Percentiles rank a stretch among this genome's conserved stretches.
Conservation (phyloP, 2,113 vertebrate genomes). For the Argyrosomus japonicus region DNA sequence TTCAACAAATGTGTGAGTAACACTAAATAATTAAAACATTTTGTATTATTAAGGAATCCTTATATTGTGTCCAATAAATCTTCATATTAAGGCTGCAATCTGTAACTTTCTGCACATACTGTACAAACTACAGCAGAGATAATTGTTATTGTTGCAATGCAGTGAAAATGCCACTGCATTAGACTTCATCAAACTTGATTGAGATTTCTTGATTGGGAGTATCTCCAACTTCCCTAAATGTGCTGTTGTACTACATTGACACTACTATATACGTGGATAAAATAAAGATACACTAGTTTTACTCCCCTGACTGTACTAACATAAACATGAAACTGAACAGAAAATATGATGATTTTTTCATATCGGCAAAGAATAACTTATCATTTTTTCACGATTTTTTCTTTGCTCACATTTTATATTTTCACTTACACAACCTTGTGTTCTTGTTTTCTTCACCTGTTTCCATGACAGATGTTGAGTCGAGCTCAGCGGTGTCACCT, state of each 20-base stretch:
- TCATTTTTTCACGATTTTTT: not conserved
- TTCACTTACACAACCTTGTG: constrained; percentile 1
- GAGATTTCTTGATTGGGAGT: not conserved
- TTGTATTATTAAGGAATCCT: not conserved
- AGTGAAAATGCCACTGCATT: not conserved
- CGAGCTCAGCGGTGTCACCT: not conserved
- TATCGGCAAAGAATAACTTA: not conserved
- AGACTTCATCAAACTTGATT: not conserved
- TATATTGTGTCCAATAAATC: not conserved
- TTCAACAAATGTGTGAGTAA: constrained; percentile 10
- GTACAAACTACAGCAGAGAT: not conserved
- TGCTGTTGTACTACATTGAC: not conserved
- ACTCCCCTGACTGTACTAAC: not conserved
- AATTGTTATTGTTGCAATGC: not conserved
- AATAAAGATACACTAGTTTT: not conserved
- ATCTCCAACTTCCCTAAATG: not conserved
- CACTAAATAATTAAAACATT: not conserved
- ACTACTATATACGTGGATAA: not conserved
- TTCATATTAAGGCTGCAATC: not conserved
- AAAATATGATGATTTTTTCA: not conserved
- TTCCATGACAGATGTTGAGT: constrained; percentile 19
- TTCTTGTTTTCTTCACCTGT: constrained; percentile 34
- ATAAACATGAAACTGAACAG: not conserved
- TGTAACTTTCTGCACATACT: not conserved
- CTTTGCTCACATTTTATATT: constrained; percentile 8